Percentiles rank a stretch among this genome's conserved stretches.
phyloP scores from a whole-genome alignment of 2,888 invertebrate species.

The Drosophila imparisetae region DNA sequence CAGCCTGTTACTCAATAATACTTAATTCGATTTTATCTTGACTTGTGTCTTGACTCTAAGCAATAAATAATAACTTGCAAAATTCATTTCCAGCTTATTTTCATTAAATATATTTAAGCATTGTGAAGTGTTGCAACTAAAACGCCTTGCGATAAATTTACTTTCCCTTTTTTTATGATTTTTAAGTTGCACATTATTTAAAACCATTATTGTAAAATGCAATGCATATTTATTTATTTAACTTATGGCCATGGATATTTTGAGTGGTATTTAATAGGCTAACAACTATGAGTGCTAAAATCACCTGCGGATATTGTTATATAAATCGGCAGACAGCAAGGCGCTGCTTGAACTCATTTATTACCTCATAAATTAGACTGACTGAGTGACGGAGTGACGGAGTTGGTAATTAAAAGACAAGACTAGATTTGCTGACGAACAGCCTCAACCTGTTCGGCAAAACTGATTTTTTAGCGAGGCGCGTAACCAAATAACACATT shows the following conservation, averaged over 20 bases:
- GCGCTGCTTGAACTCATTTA: slow-evolving; percentile 14
- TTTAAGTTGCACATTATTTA: not conserved
- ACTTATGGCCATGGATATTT: not conserved
- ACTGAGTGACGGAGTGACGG: slow-evolving; percentile 22
- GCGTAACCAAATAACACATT: not conserved
- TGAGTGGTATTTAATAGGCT: not conserved
- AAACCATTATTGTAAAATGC: not conserved
- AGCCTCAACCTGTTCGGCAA: slow-evolving; percentile 12
- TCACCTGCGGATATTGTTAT: slow-evolving; percentile 18
- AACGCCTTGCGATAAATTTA: not conserved
- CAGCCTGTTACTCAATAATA: not conserved
- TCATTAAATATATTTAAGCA: not conserved
- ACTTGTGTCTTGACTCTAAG: not conserved
- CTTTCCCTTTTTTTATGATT: not conserved
- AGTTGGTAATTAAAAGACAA: slow-evolving; percentile 49
- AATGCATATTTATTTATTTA: not conserved
- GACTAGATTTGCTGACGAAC: not conserved
- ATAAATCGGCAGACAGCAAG: slow-evolving; percentile 37
- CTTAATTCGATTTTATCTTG: not conserved
- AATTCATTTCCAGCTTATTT: not conserved
- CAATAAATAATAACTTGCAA: not conserved
- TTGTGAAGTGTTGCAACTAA: not conserved
- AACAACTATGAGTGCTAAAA: slow-evolving; percentile 1
- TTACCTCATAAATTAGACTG: slow-evolving; percentile 44
- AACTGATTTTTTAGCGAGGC: not conserved